Evolutionary conservation across 2,888 invertebrate species (phyloP).

Genomic region (Apodemia duryi): DNA sequence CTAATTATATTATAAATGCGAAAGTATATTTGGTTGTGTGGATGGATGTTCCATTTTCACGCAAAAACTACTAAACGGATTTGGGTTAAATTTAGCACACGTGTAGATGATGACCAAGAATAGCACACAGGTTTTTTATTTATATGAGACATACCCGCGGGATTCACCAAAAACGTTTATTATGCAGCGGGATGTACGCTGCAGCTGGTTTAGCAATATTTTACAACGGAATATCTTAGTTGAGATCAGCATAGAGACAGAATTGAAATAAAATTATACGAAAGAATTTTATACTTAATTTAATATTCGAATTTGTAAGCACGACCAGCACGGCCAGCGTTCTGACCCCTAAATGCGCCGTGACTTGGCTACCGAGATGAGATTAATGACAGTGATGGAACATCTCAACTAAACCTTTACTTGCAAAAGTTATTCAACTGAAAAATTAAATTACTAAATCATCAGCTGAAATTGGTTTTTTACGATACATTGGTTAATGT

Average conservation of each 20-base stretch:
- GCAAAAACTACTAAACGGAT: too few relatives aligned
- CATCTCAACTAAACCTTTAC: conserved; percentile 34
- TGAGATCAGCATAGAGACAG: background rate
- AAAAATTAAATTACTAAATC: conserved; percentile 16
- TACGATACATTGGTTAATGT: background rate
- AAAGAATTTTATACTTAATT: conserved; percentile 1
- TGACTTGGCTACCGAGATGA: conserved; percentile 63
- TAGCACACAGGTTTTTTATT: too few relatives aligned
- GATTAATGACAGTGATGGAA: conserved; percentile 70
- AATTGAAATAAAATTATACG: background rate
- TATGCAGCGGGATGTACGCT: too few relatives aligned
- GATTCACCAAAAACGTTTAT: too few relatives aligned
- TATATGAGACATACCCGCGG: too few relatives aligned
- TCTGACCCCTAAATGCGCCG: conserved; percentile 42
- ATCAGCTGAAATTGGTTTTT: background rate
- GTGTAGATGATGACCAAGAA: too few relatives aligned
- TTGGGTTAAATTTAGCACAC: too few relatives aligned
- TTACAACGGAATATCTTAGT: too few relatives aligned
- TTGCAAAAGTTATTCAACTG: conserved; percentile 18
- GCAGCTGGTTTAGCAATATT: too few relatives aligned
- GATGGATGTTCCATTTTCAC: too few relatives aligned
- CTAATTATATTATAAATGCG: too few relatives aligned
- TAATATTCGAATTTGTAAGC: background rate
- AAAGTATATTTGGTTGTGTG: too few relatives aligned
- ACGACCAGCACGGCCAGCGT: conserved; percentile 20